These are phyloP conservation scores for Drosophila pruinosa DNA, from an alignment of 1,140 invertebrate species.

Conservation along the genomic window DNA sequence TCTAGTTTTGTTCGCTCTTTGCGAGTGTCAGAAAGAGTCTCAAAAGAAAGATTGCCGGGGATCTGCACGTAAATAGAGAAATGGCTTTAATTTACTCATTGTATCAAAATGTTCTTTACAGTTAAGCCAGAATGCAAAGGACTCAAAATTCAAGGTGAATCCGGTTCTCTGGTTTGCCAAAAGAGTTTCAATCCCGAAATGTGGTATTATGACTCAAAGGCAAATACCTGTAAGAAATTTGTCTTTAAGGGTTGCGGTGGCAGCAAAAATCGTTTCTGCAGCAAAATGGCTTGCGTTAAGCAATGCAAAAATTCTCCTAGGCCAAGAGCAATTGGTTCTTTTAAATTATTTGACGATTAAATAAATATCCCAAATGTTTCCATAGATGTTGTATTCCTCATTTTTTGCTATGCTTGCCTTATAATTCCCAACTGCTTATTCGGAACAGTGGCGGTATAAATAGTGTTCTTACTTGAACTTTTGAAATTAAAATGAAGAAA, in stretches of 20 bases:
- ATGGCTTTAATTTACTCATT: not conserved
- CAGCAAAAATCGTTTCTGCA: not conserved
- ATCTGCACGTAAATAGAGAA: not conserved
- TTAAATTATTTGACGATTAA: too few relatives aligned
- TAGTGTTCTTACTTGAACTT: accelerated
- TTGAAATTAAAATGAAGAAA: constrained; percentile 43
- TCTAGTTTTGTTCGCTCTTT: not conserved
- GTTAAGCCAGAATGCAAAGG: not conserved
- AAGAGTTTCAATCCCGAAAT: not conserved
- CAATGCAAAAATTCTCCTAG: not conserved
- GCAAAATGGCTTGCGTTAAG: not conserved
- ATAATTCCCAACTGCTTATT: constrained; percentile 61
- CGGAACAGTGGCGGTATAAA: not conserved
- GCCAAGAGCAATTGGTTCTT: too few relatives aligned
- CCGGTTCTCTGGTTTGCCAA: not conserved
- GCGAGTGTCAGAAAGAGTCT: not conserved
- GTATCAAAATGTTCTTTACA: not conserved
- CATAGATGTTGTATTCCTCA: too few relatives aligned
- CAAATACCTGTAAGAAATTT: not conserved
- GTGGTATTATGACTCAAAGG: not conserved
- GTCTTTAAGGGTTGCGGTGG: not conserved
- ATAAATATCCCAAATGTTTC: too few relatives aligned
- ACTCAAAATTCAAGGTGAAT: not conserved
- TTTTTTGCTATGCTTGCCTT: too few relatives aligned
- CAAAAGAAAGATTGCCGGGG: not conserved